phyloP scores from a whole-genome alignment of 2,888 invertebrate genomes.

The Drosophila cognata region DNA sequence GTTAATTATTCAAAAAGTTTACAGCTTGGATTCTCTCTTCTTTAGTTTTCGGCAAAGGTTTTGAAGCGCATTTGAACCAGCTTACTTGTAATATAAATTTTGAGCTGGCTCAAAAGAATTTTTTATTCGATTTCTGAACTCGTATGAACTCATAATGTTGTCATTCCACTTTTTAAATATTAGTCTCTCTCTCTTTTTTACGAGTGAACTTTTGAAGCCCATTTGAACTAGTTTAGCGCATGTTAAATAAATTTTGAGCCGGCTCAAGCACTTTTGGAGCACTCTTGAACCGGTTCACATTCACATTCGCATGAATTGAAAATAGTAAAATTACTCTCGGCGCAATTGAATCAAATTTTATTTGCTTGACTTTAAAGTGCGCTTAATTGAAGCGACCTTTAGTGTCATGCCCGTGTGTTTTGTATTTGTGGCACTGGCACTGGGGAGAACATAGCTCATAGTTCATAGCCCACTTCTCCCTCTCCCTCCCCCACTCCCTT shows the following conservation, averaged over 20 bases:
- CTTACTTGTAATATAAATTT: no score
- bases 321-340: conserved; percentile 6
- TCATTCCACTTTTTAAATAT: neutral
- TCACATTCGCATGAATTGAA: neutral
- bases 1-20: neutral
- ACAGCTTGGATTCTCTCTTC: neutral
- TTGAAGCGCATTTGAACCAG: no score
- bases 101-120: neutral
- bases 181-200: neutral
- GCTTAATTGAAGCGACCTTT: conserved; percentile 75
- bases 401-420: conserved; percentile 61
- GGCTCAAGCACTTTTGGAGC: neutral
- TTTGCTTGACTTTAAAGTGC: conserved; percentile 51
- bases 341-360: conserved; percentile 54
- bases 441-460: neutral
- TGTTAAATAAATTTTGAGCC: neutral
- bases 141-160: neutral
- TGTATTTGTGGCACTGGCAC: conserved; percentile 24
- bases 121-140: neutral
- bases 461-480: no score
- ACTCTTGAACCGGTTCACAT: conserved; percentile 4
- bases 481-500: neutral
- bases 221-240: neutral
- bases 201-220: neutral
- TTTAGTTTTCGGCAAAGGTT: neutral